Evolutionary conservation across 2,888 invertebrate species (phyloP).

Genomic region (Cyclophora albipunctata): DNA sequence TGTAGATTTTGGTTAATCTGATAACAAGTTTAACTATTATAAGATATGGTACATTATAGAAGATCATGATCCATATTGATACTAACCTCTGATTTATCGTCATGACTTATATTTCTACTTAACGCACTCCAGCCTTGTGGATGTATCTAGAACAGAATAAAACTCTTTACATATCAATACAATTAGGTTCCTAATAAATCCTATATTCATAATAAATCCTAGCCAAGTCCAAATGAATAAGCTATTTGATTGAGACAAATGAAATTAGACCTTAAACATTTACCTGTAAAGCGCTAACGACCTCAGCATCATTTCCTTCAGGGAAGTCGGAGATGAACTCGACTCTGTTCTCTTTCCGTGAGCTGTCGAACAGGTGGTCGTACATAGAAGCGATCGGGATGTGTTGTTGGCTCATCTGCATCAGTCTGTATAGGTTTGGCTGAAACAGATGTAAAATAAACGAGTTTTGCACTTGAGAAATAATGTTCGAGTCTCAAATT

Average conservation of each 20-base stretch:
- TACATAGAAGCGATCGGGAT: conserved; percentile 87
- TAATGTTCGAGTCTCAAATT: too few species aligned
- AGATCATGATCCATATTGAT: neutral
- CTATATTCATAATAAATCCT: too few species aligned
- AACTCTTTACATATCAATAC: neutral
- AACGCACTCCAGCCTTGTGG: conserved; percentile 93
- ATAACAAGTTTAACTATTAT: too few species aligned
- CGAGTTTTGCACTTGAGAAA: too few species aligned
- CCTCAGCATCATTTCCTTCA: conserved; percentile 88
- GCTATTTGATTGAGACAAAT: too few species aligned
- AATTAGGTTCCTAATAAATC: too few species aligned
- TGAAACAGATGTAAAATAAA: conserved; percentile 51
- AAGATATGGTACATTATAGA: too few species aligned
- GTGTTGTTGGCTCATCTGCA: conserved; percentile 89
- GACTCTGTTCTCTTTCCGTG: conserved; percentile 85
- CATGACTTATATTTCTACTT: conserved; percentile 89
- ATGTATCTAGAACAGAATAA: conserved; percentile 78
- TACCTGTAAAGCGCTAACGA: conserved; percentile 90
- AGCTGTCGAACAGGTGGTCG: conserved; percentile 86
- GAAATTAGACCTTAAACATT: neutral
- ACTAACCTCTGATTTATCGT: conserved; percentile 88
- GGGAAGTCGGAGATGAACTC: conserved; percentile 96
- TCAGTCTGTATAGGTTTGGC: conserved; percentile 91
- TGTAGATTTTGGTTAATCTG: neutral
- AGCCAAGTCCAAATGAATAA: too few species aligned